Conservation (phyloP, 2,888 invertebrate genomes). For the Hydroisotoma schaefferi region DNA sequence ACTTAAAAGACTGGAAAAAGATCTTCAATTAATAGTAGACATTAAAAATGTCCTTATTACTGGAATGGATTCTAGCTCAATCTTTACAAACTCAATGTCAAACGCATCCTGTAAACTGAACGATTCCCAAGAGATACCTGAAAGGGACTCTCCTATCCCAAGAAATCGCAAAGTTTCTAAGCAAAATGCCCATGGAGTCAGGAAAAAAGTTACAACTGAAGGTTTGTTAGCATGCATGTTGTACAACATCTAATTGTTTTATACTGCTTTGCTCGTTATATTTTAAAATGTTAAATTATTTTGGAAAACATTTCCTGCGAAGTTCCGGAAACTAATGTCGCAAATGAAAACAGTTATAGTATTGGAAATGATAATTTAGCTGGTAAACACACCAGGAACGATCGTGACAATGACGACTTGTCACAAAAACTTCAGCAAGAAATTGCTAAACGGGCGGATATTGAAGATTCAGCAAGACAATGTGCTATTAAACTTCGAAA, state of each 20-base stretch:
- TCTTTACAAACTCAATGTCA: neutral
- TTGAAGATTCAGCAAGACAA: slow-evolving; percentile 33
- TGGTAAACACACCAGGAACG: neutral
- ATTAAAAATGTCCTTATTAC: slow-evolving; percentile 34
- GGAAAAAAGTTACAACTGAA: neutral
- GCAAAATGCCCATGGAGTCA: neutral
- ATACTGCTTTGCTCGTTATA: too few species aligned
- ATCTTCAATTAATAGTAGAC: slow-evolving; percentile 31
- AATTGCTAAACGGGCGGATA: slow-evolving; percentile 19
- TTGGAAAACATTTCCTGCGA: neutral
- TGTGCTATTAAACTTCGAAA: slow-evolving; percentile 37
- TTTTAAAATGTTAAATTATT: too few species aligned
- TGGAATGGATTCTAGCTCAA: neutral
- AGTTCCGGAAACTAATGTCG: neutral
- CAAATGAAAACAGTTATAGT: neutral
- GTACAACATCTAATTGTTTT: too few species aligned
- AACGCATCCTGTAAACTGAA: too few species aligned
- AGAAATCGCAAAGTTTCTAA: too few species aligned
- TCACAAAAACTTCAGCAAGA: slow-evolving; percentile 11
- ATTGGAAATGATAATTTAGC: neutral
- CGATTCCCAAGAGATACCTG: slow-evolving; percentile 20
- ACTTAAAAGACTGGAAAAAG: slow-evolving; percentile 37
- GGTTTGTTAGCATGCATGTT: too few species aligned
- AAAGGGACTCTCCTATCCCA: slow-evolving; percentile 11
- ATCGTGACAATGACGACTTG: neutral